Evolutionary conservation across 2,888 invertebrate species (phyloP), one percentile per base, ranked within the genome.

Genomic region (Drosophila anomalata): DNA sequence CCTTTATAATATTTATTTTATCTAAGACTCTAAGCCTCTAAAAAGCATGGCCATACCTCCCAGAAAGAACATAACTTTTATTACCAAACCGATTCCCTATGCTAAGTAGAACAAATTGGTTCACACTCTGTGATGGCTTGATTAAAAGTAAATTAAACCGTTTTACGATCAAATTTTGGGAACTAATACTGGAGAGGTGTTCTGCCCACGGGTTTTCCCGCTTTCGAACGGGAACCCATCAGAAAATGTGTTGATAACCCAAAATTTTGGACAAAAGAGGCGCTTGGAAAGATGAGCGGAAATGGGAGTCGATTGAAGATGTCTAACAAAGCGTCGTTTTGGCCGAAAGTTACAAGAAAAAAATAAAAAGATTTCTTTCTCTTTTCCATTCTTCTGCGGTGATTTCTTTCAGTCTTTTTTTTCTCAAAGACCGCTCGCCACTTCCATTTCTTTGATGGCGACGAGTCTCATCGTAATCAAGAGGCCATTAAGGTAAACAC

Each of bases 231-330:
- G 47, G 20, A 65, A 52, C 60, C 33, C 42, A 26, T 50, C 20
- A 57, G 47, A 48, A 60, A 74, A 61, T 62, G 86, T 72, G 75
- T 77, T 58, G 71, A 52, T 60, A 60, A 57, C 44, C 56, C 26
- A 47, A 58, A 60, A 55, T 47, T 56, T 55, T 42, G 61, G 72
- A 82, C 79, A 77, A 83, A 71, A 81, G 75, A 66, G 83, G 78
- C 88, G 87, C 86, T 79, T 73, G 59, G 44, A 63, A 58, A 74
- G 66, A 78, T 75, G 63, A 87, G 51, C 88, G 82, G 88, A 82
- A 87, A 82, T 85, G 71, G 77, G 65, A 55, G 69, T 76, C 68
- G 63, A 42, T 44, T 36, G 36, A 44, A 66, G 62, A 53, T 53
- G 12, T 65, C 41, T 44, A 51, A 65, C 50, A 56, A 69, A 70